phyloP scores from a whole-genome alignment of 2,888 invertebrate genomes.

The Epinotia ramella region DNA sequence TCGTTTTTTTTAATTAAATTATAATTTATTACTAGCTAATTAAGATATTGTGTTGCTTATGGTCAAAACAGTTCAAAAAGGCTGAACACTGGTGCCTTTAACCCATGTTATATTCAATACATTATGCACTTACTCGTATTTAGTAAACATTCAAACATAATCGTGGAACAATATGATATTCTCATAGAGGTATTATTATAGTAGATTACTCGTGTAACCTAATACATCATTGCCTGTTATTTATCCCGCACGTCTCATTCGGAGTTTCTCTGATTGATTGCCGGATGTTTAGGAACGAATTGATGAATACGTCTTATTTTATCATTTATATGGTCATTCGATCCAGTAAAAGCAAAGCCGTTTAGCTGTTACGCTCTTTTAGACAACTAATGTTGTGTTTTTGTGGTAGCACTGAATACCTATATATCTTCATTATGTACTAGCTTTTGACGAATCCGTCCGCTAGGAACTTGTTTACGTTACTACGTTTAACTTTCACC shows the following conservation, averaged over 20 bases:
- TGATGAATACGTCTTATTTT: conserved; percentile 40
- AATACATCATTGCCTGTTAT: conserved; percentile 41
- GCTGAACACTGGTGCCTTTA: no score
- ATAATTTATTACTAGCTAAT: no score
- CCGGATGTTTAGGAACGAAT: conserved; percentile 37
- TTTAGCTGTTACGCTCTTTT: not conserved
- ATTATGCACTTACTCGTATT: not conserved
- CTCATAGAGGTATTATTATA: not conserved
- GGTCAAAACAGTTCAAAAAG: no score
- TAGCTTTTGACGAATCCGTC: no score
- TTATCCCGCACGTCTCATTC: conserved; percentile 35
- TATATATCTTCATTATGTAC: no score
- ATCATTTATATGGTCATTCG: conserved; percentile 30
- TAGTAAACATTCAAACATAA: not conserved
- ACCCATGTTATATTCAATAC: not conserved
- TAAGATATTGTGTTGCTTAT: no score
- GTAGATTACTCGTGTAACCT: conserved; percentile 27
- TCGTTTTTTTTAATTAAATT: no score
- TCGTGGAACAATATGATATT: conserved; percentile 10
- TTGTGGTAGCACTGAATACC: not conserved
- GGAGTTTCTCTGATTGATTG: conserved; percentile 42
- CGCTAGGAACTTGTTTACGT: no score
- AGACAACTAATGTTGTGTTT: conserved; percentile 3
- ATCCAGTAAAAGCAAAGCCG: conserved; percentile 1
- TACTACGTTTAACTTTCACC: no score